phyloP scores from a whole-genome alignment of 2,797 vertebrate genomes.

The Halcyon badia region DNA sequence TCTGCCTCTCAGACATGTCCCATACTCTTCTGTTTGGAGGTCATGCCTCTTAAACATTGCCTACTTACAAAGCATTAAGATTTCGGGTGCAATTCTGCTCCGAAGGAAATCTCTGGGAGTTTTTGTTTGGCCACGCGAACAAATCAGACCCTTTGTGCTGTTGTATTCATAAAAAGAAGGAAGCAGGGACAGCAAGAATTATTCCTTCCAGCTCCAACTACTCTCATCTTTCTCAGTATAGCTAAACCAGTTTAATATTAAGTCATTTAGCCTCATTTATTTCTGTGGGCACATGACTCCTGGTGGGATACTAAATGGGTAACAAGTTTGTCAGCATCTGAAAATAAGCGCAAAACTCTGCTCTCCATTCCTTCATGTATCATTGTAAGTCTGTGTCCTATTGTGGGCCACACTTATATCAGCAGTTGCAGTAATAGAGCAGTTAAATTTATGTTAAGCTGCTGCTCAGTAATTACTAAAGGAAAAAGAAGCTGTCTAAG shows the following conservation, averaged over 20 bases:
- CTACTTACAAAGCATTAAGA: not conserved
- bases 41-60: not conserved
- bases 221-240: conserved; percentile 48
- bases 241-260: conserved; percentile 4
- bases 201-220: not conserved
- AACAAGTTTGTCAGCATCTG: conserved; percentile 49
- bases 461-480: conserved; percentile 42
- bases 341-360: not conserved
- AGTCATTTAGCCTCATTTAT: conserved; percentile 27
- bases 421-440: conserved; percentile 29
- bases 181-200: not conserved
- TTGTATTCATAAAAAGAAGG: not conserved
- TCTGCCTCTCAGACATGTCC: not conserved
- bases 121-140: not conserved
- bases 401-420: conserved; percentile 24
- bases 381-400: not conserved
- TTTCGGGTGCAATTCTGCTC: not conserved
- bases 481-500: conserved; percentile 28
- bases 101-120: not conserved
- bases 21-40: not conserved
- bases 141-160: not conserved
- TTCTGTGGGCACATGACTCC: conserved; percentile 38
- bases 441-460: conserved; percentile 55
- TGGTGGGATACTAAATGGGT: not conserved
- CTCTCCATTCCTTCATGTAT: not conserved